A percentile compares a stretch with the other conserved stretches of the same genome.
These are phyloP conservation scores for Patagioenas fasciata DNA, from an alignment of 2,113 vertebrate genomes.

Conservation along the genomic window DNA sequence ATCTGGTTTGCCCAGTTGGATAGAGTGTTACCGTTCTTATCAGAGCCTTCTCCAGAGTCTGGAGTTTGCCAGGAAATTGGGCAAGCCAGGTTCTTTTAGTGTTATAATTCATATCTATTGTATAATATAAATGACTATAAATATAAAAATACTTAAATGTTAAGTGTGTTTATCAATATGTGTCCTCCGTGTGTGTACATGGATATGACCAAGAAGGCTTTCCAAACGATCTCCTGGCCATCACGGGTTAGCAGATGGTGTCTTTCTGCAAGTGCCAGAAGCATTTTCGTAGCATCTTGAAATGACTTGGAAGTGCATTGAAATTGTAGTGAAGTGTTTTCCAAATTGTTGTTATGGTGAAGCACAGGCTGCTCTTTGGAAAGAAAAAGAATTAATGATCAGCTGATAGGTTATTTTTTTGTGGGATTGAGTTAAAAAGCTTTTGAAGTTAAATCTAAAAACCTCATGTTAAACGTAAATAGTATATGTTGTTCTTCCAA, in stretches of 20 bases:
- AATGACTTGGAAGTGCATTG: background rate
- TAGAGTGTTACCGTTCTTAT: background rate
- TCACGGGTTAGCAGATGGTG: too few species aligned
- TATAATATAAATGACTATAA: background rate
- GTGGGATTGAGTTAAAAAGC: background rate
- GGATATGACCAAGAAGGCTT: background rate
- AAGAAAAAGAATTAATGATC: background rate
- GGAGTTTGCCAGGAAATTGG: background rate
- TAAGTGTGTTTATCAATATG: background rate
- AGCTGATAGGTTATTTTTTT: background rate
- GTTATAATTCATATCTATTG: rapidly evolving
- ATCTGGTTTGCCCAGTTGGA: background rate
- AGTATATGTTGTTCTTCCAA: background rate
- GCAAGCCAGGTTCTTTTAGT: background rate
- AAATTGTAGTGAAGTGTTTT: background rate
- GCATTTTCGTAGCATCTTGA: background rate
- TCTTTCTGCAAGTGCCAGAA: background rate
- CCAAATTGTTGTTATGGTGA: rapidly evolving
- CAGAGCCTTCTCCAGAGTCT: background rate
- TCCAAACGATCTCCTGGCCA: background rate
- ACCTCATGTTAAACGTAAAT: background rate
- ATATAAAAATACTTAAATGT: background rate
- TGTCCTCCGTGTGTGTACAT: background rate
- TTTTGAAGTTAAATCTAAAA: background rate
- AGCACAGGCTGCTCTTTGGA: background rate